These are phyloP conservation scores for Pimephales promelas DNA, from an alignment of 2,113 vertebrate genomes.

Conservation along the genomic window DNA sequence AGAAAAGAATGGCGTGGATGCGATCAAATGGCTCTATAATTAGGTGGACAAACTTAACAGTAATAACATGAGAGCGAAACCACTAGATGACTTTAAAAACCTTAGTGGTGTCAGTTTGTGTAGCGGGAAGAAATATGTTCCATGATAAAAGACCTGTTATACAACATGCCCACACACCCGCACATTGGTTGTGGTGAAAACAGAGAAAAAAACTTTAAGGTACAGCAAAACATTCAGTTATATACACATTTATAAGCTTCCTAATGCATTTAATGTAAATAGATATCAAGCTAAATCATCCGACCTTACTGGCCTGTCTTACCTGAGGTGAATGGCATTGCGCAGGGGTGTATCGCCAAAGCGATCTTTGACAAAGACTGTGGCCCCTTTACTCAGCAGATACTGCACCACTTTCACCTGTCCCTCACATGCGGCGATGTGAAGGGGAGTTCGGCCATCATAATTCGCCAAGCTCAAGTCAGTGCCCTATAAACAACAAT, in stretches of 20 bases:
- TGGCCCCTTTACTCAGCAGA: slow-evolving; percentile 77
- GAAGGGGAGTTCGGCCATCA: slow-evolving; percentile 85
- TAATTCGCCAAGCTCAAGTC: slow-evolving; percentile 84
- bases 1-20: background rate
- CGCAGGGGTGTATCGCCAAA: slow-evolving; percentile 85
- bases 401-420: slow-evolving; percentile 73
- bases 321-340: slow-evolving; percentile 86
- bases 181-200: slow-evolving; percentile 19
- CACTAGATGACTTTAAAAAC: no score
- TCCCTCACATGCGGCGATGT: slow-evolving; percentile 70
- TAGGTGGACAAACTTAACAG: background rate
- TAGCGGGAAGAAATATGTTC: slow-evolving; percentile 11
- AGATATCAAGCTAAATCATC: background rate
- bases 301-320: slow-evolving; percentile 29
- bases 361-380: slow-evolving; percentile 81
- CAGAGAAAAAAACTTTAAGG: background rate
- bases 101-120: background rate
- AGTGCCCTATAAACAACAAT: slow-evolving; percentile 73
- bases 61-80: background rate
- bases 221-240: background rate
- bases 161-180: slow-evolving; percentile 38
- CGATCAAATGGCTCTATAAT: background rate
- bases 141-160: slow-evolving; percentile 40
- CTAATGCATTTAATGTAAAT: background rate
- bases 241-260: background rate